These are phyloP conservation scores for Ypsolopha sequella DNA, from an alignment of 2,888 invertebrate species.

Conservation along the genomic window DNA sequence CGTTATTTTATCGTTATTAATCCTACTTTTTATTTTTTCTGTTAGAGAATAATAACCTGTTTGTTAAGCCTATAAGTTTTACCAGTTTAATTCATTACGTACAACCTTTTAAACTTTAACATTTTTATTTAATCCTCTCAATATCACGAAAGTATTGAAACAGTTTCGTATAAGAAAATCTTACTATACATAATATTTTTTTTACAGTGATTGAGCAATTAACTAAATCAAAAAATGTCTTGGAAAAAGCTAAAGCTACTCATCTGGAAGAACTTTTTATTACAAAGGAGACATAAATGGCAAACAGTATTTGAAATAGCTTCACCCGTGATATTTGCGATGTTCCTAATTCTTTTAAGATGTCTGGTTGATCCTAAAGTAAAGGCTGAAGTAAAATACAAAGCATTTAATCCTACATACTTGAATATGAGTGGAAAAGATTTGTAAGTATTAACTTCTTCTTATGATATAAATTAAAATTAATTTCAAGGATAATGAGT, in stretches of 20 bases:
- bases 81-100: no score
- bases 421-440: conserved; percentile 46
- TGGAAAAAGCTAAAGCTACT: conserved; percentile 76
- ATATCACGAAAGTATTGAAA: no score
- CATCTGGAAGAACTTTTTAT: conserved; percentile 86
- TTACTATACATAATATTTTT: neutral
- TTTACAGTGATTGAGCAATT: conserved; percentile 7
- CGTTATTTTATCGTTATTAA: no score
- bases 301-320: conserved; percentile 80
- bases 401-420: conserved; percentile 49
- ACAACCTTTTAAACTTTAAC: no score
- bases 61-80: neutral
- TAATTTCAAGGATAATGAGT: no score
- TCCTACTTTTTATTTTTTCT: no score
- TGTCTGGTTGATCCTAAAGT: conserved; percentile 75
- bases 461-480: no score
- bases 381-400: conserved; percentile 40
- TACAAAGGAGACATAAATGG: conserved; percentile 80
- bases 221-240: conserved; percentile 30
- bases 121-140: no score
- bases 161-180: no score
- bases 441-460: conserved; percentile 42
- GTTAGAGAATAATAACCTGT: no score
- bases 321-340: conserved; percentile 77
- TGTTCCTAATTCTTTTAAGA: conserved; percentile 80